Conservation (phyloP, 2,113 vertebrate species). For the Dasyprocta punctata region DNA sequence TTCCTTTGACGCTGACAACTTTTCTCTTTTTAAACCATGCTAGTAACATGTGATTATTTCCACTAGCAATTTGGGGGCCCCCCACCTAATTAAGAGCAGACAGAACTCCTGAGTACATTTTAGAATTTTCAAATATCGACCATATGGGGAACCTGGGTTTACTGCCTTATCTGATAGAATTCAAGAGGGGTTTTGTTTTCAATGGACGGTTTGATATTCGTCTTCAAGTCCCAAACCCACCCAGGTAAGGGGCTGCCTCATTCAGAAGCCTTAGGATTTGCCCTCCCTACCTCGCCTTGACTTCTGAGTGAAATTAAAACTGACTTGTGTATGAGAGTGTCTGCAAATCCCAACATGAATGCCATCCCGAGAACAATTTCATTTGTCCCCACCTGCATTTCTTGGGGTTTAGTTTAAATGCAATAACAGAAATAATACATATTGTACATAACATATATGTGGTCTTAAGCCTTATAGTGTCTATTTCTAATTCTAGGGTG, state of each 20-base stretch:
- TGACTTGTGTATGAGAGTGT: fast-evolving
- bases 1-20: background rate
- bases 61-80: background rate
- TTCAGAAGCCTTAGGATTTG: background rate
- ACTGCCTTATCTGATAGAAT: background rate
- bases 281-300: background rate
- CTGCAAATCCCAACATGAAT: background rate
- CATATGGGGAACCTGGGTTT: background rate
- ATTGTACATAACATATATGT: slow-evolving; percentile 68
- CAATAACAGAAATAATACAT: slow-evolving; percentile 41
- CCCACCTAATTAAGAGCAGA: background rate
- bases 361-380: background rate
- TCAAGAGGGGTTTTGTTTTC: background rate
- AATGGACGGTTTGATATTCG: background rate
- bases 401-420: slow-evolving; percentile 51
- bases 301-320: background rate
- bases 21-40: background rate
- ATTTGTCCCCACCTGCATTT: slow-evolving; percentile 22
- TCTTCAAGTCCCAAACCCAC: slow-evolving; percentile 7
- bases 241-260: background rate
- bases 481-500: slow-evolving; percentile 91
- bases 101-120: background rate
- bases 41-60: background rate
- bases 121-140: slow-evolving; percentile 32
- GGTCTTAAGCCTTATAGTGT: slow-evolving; percentile 79